Evolutionary conservation across 2,888 invertebrate species (phyloP).

Genomic region (Tuta absoluta): DNA sequence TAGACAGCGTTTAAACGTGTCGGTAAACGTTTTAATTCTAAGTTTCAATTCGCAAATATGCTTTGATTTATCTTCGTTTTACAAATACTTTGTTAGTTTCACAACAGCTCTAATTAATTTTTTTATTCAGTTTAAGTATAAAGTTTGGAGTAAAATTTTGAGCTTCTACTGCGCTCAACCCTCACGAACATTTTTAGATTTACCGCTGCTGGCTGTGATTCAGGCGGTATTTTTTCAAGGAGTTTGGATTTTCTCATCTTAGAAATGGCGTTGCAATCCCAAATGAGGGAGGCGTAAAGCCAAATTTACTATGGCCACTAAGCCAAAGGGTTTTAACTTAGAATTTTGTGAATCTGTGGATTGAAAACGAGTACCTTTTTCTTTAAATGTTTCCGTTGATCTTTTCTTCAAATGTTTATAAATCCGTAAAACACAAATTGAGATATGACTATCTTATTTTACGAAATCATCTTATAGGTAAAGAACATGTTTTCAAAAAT

Average conservation of each 20-base stretch:
- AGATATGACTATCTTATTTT: too few relatives aligned
- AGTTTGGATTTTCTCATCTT: slow-evolving; percentile 25
- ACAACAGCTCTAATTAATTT: too few relatives aligned
- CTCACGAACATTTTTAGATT: slow-evolving; percentile 21
- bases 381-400: not conserved
- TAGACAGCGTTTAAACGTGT: too few relatives aligned
- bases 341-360: not conserved
- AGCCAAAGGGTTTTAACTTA: slow-evolving; percentile 2
- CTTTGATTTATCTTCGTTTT: too few relatives aligned
- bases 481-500: too few relatives aligned
- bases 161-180: not conserved
- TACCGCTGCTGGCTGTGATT: slow-evolving; percentile 14
- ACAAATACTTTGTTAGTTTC: too few relatives aligned
- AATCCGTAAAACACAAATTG: not conserved
- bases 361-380: not conserved
- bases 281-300: slow-evolving; percentile 22
- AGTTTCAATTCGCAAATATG: too few relatives aligned
- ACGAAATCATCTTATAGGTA: too few relatives aligned
- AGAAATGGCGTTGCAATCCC: slow-evolving; percentile 24
- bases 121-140: too few relatives aligned
- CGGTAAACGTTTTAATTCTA: too few relatives aligned
- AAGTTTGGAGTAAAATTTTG: not conserved
- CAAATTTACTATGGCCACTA: slow-evolving; percentile 10
- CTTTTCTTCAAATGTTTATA: too few relatives aligned
- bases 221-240: slow-evolving; percentile 24